Percentiles rank a stretch among this genome's conserved stretches.
phyloP scores from a whole-genome alignment of 2,113 vertebrate species.

The Arvicanthis niloticus region DNA sequence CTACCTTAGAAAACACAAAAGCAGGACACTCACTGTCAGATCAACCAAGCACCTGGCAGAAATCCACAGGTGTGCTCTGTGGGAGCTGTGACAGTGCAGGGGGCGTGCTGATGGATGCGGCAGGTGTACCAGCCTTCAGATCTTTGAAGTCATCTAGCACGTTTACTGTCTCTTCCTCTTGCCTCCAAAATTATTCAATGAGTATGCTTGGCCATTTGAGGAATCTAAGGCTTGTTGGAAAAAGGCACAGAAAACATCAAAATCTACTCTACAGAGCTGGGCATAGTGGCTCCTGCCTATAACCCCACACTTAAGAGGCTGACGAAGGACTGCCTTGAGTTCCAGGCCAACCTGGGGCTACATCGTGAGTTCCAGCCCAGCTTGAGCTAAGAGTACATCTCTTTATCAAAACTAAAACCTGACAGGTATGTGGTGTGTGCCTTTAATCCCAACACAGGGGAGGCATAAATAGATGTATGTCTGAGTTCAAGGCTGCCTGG shows the following conservation, averaged over 20 bases:
- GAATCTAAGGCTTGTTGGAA: constrained; percentile 5
- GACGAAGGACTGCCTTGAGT: background rate
- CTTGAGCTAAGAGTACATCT: background rate
- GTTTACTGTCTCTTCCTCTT: background rate
- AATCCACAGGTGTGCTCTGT: background rate
- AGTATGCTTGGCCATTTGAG: background rate
- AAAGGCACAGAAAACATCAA: constrained; percentile 30
- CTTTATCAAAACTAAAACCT: background rate
- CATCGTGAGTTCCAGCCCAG: background rate
- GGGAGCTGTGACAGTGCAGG: background rate
- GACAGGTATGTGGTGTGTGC: too few relatives aligned
- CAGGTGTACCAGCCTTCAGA: background rate
- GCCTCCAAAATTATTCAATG: background rate
- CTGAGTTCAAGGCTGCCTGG: background rate
- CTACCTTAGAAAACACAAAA: constrained; percentile 39
- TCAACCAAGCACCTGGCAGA: background rate
- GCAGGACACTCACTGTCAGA: background rate
- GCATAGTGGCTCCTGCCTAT: background rate
- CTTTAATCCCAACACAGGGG: background rate
- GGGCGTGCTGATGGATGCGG: background rate
- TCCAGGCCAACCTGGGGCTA: background rate
- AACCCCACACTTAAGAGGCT: background rate
- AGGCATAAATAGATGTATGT: background rate
- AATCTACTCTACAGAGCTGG: background rate
- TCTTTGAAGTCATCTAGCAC: background rate